phyloP scores from a whole-genome alignment of 1,140 invertebrate genomes.

The Caenorhabditis briggsae region DNA sequence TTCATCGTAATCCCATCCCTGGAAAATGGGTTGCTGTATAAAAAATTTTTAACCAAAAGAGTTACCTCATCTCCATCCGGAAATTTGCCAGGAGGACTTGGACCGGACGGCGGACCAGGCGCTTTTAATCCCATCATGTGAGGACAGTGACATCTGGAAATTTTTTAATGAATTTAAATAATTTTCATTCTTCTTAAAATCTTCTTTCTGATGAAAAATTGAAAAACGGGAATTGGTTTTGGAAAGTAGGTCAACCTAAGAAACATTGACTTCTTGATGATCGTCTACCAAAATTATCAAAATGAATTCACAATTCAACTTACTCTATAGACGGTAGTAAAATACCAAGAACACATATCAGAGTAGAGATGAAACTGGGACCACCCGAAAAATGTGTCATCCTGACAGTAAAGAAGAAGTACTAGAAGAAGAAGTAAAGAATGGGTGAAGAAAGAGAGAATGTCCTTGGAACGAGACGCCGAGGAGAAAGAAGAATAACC shows the following conservation, averaged over 20 bases:
- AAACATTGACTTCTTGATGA: background rate
- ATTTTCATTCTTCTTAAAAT: too few relatives aligned
- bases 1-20: constrained; percentile 62
- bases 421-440: background rate
- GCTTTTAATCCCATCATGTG: constrained; percentile 44
- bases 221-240: too few relatives aligned
- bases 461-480: constrained; percentile 38
- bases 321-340: background rate
- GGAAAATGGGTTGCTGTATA: background rate
- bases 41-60: background rate
- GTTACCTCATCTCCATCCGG: constrained; percentile 54
- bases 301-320: background rate
- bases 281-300: background rate
- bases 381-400: background rate
- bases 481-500: background rate
- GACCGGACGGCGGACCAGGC: constrained; percentile 30
- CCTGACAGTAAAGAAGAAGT: too few relatives aligned
- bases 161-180: background rate
- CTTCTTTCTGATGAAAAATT: too few relatives aligned
- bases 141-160: constrained; percentile 60
- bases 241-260: background rate
- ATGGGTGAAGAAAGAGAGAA: background rate
- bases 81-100: constrained; percentile 28
- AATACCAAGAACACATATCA: background rate
- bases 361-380: background rate